phyloP scores from a whole-genome alignment of 2,888 invertebrate species.

The Eilema depressum region DNA sequence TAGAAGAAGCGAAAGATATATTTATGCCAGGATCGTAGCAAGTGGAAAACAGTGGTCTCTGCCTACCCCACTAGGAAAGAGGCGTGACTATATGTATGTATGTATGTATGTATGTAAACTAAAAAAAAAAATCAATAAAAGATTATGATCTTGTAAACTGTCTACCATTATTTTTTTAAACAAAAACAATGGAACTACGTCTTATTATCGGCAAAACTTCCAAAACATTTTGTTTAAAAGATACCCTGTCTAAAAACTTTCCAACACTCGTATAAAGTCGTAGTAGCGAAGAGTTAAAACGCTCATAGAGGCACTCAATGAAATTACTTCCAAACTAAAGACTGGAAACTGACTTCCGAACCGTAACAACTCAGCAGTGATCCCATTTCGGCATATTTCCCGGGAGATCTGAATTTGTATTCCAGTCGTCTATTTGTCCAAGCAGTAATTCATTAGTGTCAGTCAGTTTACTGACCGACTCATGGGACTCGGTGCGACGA shows the following conservation, averaged over 20 bases:
- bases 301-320: slow-evolving; percentile 14
- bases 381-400: slow-evolving; percentile 53
- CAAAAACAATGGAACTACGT: not conserved
- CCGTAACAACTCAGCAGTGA: slow-evolving; percentile 33
- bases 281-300: not conserved
- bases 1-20: too few relatives aligned
- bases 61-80: too few relatives aligned
- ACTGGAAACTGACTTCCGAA: slow-evolving; percentile 26
- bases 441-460: slow-evolving; percentile 54
- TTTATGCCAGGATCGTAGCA: too few relatives aligned
- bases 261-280: not conserved
- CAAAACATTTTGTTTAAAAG: not conserved
- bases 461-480: slow-evolving; percentile 45
- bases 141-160: not conserved
- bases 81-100: too few relatives aligned
- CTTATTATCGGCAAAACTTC: not conserved
- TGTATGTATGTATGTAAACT: too few relatives aligned
- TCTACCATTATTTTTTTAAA: not conserved
- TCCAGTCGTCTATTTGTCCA: slow-evolving; percentile 54
- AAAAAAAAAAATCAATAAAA: not conserved
- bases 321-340: slow-evolving; percentile 15
- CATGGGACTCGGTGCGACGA: slow-evolving; percentile 35
- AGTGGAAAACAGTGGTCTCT: too few relatives aligned
- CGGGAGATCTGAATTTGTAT: slow-evolving; percentile 51
- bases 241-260: not conserved